Percentiles rank a stretch among this genome's conserved stretches.
These are phyloP conservation scores for Drosophila anomalipes DNA, from an alignment of 2,888 invertebrate genomes.

Conservation along the genomic window DNA sequence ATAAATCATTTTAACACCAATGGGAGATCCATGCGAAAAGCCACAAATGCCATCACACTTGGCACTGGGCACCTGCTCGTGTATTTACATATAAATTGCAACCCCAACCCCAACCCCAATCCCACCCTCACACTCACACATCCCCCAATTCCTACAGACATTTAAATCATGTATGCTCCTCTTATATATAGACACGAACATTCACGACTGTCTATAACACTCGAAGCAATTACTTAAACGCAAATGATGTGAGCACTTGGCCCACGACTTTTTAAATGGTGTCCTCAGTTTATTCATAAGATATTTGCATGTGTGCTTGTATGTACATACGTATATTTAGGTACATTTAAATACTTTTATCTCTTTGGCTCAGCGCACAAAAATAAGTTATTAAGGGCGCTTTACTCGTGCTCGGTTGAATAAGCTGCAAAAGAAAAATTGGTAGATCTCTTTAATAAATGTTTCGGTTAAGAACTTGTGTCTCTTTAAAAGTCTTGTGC, in stretches of 20 bases:
- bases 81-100: conserved; percentile 49
- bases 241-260: conserved; percentile 39
- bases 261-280: conserved; percentile 36
- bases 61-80: conserved; percentile 42
- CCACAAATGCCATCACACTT: conserved; percentile 30
- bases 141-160: not conserved
- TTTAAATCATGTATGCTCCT: conserved; percentile 17
- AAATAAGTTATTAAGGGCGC: conserved; percentile 11
- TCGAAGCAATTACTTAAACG: conserved; percentile 58
- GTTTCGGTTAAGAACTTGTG: not conserved
- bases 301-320: not conserved
- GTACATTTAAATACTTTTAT: conserved; percentile 25
- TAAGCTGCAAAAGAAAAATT: not conserved
- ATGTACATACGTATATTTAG: not conserved
- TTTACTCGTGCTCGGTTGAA: conserved; percentile 7
- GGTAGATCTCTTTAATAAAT: not conserved
- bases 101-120: not conserved
- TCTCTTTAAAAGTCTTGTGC: not conserved
- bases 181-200: conserved; percentile 12
- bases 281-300: conserved; percentile 33
- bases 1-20: conserved; percentile 68
- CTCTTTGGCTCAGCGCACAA: conserved; percentile 23
- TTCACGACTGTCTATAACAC: conserved; percentile 32
- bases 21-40: conserved; percentile 15
- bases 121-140: not conserved